Evolutionary conservation across 2,797 vertebrate genomes (phyloP), one percentile per base, ranked within the genome.

Genomic region (Botia almorhae): DNA sequence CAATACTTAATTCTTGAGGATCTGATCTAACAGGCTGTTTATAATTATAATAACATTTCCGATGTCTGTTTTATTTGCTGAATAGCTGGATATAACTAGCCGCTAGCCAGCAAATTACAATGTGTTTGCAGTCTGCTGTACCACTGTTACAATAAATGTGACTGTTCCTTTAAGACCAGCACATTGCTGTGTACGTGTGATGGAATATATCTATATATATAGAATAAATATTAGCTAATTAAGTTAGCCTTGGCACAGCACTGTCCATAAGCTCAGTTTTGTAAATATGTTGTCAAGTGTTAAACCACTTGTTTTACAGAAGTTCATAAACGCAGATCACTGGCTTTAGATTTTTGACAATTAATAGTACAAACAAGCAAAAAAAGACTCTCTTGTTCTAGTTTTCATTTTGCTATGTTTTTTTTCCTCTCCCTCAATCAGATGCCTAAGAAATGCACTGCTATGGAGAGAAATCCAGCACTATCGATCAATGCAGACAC

Each of bases 361-460:
- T 33, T 33, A 33, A 33, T 21, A 21, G 46, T 29, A 19, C 14
- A 56, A 56, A 56, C n/a, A n/a, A 26, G 19, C 3, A 63, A 29
- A 63, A 7, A 51, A 39, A 51, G 4, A 7, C 5, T 1, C 12
- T 63, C 17, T 68, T 26, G 21, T 26, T 53, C 39, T 39, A 17
- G 23, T 67, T 55, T 43, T 16, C 33, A 16, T 53, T 16, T 43
- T 26, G 29, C 33, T 33, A 33, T 33, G n/a, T 33, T 0, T 33
- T 43, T 55, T 75, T 26, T n/a, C 61, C 53, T 71, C 51, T 76
- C 36, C 33, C 8, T 74, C 55, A 73, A 89, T 90, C 89, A 90
- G 90, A 91, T 90, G 89, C 88, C 85, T 73, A 81, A 83, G 74
- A 85, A 87, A 87, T 92, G 91, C 91, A 92, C 80, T 81, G 87